Base-by-base conservation (phyloP, 2,113 vertebrate species). In the Mugil cephalus region DNA sequence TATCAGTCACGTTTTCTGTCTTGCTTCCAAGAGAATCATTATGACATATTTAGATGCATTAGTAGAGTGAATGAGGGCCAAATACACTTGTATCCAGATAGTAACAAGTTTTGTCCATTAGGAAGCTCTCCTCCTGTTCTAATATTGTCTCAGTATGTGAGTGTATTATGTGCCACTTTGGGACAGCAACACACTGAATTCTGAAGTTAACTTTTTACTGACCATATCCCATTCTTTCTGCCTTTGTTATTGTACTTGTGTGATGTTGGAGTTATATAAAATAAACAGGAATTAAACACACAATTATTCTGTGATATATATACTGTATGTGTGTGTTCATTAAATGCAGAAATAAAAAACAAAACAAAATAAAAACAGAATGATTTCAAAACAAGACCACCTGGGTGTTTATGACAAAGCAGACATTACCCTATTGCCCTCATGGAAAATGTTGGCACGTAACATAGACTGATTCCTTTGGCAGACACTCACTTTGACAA, bases 11-110 rank as follows among this genome's bases (percentile, higher is more conserved):
- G 50, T 30, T 21, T 59, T 60, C 19, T 10, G 7, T 72, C 67
- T 51, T 69, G 35, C 42, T 45, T 84, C 56, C 14, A 36, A 45
- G 43, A 78, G 59, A 80, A 76, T 77, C 67, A 84, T 89, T 69
- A 82, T 77, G 77, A 88, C 87, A 83, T 74, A 79, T 80, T n/a
- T 82, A 76, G 80, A 86, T 88, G 86, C 88, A 93, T 91, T 90
- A 90, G 90, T 14, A 10, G 72, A 75, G 21, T 70, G 45, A 79
- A 63, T 53, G 35, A 47, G 46, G 51, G 47, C 69, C 58, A 68
- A 75, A 86, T 76, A 69, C 9, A n/a, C 79, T 77, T 86, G 79
- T 86, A 55, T 80, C 69, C 50, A 77, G 87, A 87, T 73, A 85
- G 69, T 30, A 80, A 92, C 91, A 81, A 2, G 55, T 35, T 83